Base-by-base conservation (phyloP, 1,140 invertebrate genomes). In the Zaprionus kolodkinae region DNA sequence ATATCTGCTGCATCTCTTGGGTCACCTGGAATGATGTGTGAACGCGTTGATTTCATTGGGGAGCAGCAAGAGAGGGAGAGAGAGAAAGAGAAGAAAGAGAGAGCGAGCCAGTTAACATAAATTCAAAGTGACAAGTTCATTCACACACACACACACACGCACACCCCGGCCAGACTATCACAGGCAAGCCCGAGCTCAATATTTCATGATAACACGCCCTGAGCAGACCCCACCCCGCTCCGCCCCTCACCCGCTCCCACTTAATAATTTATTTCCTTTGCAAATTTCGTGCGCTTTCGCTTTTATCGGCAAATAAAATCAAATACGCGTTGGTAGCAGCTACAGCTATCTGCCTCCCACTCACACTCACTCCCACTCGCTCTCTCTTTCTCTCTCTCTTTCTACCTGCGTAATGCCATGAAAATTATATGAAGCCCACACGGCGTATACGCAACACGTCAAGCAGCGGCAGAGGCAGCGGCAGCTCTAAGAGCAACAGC, bases 1-100 rank as follows among this genome's bases (percentile, higher is more conserved):
- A 93, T 77, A 98, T 96, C 83, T 97, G 95, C 79, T 96, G 96
- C 27, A 97, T 95, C 93, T 98, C 97, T 89, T 97, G 95, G 1
- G 97, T 98, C 35, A 98, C 96, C 96, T 98, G 66, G 25, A 52
- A 38, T 25, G 57, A 60, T 11, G 43, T 43, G 68, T 57, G 52
- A 48, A 64, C 35, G 69, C 59, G 69, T 72, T 52, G 69, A 66
- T 72, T 72, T 59, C 63, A 59, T 38, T 45, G 5, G 61, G 56
- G 11, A 43, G 15, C 33, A 45, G 40, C 13, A 76, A 43, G 36
- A 40, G 25, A 30, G 9, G 11, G 13, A 56, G 48, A 40, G 12
- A 15, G 11, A n/a, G 92, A 45, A 13, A n/a, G 36, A 27, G 13
- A 15, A 25, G 30, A 7, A 50, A 6, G 21, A 21, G 43, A 43